Evolutionary conservation across 2,888 invertebrate species (phyloP).

Genomic region (Nasonia oneida): DNA sequence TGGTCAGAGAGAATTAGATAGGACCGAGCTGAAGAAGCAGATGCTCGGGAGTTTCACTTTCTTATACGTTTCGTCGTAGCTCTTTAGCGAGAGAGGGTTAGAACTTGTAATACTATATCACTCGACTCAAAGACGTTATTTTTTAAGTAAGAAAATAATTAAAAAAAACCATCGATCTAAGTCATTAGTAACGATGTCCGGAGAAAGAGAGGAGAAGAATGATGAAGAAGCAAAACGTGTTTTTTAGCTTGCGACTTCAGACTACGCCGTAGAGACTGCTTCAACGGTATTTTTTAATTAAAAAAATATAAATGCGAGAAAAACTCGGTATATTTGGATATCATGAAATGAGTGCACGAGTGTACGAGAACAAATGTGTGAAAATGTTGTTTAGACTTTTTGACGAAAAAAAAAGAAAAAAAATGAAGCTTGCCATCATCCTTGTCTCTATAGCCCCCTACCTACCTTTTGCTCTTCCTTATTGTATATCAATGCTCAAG

Average conservation of each 20-base stretch:
- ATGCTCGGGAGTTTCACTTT: constrained; percentile 45
- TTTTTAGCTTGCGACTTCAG: constrained; percentile 49
- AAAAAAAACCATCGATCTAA: constrained; percentile 66
- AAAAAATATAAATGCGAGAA: constrained; percentile 31
- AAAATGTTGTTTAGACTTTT: constrained; percentile 37
- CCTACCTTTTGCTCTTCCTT: neutral
- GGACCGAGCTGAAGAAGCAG: constrained; percentile 8
- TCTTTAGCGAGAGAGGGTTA: constrained; percentile 46
- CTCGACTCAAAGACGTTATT: constrained; percentile 60
- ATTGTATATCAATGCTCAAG: constrained; percentile 48
- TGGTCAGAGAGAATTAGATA: constrained; percentile 1
- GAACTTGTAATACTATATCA: constrained; percentile 50
- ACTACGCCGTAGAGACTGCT: constrained; percentile 57
- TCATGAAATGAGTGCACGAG: constrained; percentile 42
- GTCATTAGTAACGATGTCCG: constrained; percentile 67
- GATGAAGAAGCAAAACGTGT: constrained; percentile 51
- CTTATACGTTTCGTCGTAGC: constrained; percentile 39
- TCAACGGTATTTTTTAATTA: constrained; percentile 59
- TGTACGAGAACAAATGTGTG: constrained; percentile 47
- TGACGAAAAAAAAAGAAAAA: constrained; percentile 15
- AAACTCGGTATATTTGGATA: constrained; percentile 53
- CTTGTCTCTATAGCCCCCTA: constrained; percentile 24
- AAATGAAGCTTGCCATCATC: constrained; percentile 47
- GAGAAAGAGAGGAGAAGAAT: constrained; percentile 57
- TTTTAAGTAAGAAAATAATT: constrained; percentile 56